phyloP scores from a whole-genome alignment of 2,888 invertebrate genomes.

The Phania funesta region DNA sequence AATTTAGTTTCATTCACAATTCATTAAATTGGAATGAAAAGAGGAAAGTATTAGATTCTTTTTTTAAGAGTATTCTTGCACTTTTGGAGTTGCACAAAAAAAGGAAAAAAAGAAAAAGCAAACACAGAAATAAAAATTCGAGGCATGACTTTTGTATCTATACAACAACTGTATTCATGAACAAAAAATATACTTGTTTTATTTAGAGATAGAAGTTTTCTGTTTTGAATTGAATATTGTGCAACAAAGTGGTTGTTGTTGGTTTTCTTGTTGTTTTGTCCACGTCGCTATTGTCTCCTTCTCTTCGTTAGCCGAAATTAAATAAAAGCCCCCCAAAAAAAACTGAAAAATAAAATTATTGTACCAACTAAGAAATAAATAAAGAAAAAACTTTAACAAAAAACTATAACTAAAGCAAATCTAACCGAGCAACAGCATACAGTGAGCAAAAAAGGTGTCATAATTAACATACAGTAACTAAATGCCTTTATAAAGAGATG shows the following conservation, averaged over 20 bases:
- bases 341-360: constrained; percentile 21
- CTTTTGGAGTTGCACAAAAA: constrained; percentile 12
- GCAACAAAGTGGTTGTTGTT: constrained; percentile 35
- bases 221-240: constrained; percentile 41
- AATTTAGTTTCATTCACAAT: constrained; percentile 47
- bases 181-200: constrained; percentile 36
- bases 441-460: too few relatives aligned
- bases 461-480: too few relatives aligned
- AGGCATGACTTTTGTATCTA: constrained; percentile 52
- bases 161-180: background rate
- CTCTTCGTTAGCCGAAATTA: constrained; percentile 67
- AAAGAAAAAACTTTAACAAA: background rate
- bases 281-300: constrained; percentile 15
- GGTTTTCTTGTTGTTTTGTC: constrained; percentile 3
- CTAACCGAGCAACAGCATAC: background rate
- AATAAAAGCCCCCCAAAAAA: constrained; percentile 41
- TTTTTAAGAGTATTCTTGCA: background rate
- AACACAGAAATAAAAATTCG: constrained; percentile 28
- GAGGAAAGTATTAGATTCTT: constrained; percentile 7
- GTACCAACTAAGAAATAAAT: background rate
- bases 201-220: constrained; percentile 49
- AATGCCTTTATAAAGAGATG: too few relatives aligned
- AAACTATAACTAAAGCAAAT: background rate
- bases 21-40: constrained; percentile 33
- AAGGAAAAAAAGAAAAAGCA: background rate